Percentiles rank a stretch among this genome's conserved stretches.
Evolutionary conservation across 64 coral and sea anemone genomes (phyloP).

Genomic region (Montipora foliosa): DNA sequence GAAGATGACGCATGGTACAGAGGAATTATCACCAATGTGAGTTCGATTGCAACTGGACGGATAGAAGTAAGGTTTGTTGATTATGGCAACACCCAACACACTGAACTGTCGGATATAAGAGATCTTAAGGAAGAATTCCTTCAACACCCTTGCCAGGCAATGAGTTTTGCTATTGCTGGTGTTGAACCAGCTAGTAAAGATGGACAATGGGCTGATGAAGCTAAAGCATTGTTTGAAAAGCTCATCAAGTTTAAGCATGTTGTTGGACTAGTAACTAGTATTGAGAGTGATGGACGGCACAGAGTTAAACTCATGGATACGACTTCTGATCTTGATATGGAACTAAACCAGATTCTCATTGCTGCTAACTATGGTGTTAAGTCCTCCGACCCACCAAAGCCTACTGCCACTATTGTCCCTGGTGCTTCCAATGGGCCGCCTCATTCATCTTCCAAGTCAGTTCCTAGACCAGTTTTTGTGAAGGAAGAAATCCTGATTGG

Average conservation of each 20-base stretch:
- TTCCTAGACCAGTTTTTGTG: conserved; percentile 11
- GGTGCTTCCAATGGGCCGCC: neutral
- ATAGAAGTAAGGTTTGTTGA: conserved; percentile 91
- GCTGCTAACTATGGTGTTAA: conserved; percentile 87
- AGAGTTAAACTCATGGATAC: conserved; percentile 89
- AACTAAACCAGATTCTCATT: conserved; percentile 84
- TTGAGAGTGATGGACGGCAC: conserved; percentile 67
- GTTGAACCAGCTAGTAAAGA: conserved; percentile 62
- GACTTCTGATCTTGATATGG: conserved; percentile 87
- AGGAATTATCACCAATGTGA: conserved; percentile 72
- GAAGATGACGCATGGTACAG: conserved; percentile 76
- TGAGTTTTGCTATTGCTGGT: conserved; percentile 78
- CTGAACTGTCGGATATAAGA: conserved; percentile 77
- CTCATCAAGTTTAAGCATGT: conserved; percentile 90
- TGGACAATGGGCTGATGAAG: conserved; percentile 76
- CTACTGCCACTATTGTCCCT: neutral
- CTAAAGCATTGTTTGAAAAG: conserved; percentile 74
- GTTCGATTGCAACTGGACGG: conserved; percentile 60
- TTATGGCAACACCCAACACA: conserved; percentile 89
- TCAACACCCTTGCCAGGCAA: conserved; percentile 71
- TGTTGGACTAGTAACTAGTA: conserved; percentile 62
- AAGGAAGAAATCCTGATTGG: conserved; percentile 67
- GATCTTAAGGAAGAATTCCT: conserved; percentile 74
- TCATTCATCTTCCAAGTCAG: conserved; percentile 8
- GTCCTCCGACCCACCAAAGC: neutral